Evolutionary conservation across 2,113 vertebrate genomes (phyloP).

Genomic region (Megaceryle torquata): DNA sequence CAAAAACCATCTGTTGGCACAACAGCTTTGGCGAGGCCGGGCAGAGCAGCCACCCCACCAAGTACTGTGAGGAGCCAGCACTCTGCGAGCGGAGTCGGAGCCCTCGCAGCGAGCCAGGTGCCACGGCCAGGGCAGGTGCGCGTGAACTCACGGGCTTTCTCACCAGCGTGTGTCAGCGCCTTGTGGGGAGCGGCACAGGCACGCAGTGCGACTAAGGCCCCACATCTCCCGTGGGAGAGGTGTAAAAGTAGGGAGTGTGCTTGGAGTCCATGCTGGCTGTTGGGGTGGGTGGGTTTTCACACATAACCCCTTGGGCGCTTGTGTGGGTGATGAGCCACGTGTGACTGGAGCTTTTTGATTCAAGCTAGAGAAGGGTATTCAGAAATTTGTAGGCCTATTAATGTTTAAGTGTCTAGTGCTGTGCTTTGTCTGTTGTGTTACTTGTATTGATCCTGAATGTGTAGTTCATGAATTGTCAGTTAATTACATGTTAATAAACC

Average conservation of each 20-base stretch:
- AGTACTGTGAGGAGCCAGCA: accelerated
- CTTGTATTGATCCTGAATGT: not conserved
- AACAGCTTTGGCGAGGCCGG: accelerated
- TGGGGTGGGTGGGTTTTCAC: not conserved
- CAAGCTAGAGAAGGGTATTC: not conserved
- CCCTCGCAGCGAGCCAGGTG: not conserved
- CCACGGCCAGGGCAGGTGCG: not conserved
- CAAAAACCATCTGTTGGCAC: not conserved
- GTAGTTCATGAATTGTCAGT: not conserved
- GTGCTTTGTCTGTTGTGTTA: not conserved
- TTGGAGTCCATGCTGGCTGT: not conserved
- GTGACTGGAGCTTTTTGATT: not conserved
- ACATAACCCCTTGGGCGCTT: accelerated
- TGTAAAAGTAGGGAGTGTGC: accelerated
- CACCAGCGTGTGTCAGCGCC: too few relatives aligned
- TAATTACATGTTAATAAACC: not conserved
- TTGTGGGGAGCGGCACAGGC: too few relatives aligned
- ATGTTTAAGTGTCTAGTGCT: not conserved
- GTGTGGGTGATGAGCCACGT: accelerated
- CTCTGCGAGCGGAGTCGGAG: not conserved
- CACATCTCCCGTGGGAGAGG: not conserved
- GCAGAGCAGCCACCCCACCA: not conserved
- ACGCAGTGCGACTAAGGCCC: accelerated
- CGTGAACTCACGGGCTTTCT: not conserved
- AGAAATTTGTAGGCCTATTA: not conserved